Evolutionary conservation across 1,140 invertebrate genomes (phyloP), one percentile per base, ranked within the genome.

Genomic region (Papilio aristodemus): DNA sequence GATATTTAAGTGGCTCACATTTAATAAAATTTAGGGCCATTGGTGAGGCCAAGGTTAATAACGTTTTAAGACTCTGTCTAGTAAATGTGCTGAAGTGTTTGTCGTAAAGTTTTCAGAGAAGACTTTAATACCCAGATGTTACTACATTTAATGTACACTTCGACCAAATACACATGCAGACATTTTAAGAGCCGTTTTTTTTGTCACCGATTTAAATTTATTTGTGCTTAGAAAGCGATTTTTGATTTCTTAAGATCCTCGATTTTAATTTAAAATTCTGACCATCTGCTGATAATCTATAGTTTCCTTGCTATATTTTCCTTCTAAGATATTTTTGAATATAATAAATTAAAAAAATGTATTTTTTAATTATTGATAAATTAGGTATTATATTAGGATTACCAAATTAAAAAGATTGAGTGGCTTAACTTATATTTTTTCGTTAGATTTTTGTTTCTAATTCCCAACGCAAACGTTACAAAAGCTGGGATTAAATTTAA

Each of bases 21-120:
- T 54, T 54, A 25, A 54, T 54, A 54, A 54, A 54, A 54, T 54
- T 54, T 54, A 54, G 46, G 46, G 19, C 19, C 46, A 54, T 54
- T 11, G 46, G 19, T 19, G 46, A 54, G 46, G 19, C 46, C 22
- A 54, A 54, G 46, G 46, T 54, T 54, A 54, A 54, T 54, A 25
- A 54, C 19, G 46, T 25, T 54, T 25, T 50, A 54, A 54, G 46
- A 54, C 46, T 50, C 43, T 43, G 41, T 54, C 46, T 54, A 22
- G 17, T 22, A 54, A 54, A 54, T 54, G 19, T 54, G 46, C 46
- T 54, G 46, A 54, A 54, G 46, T 54, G 46, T 54, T 54, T 54
- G 46, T 54, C 46, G 46, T 54, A 54, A 54, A 54, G 19, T 54
- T 54, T 25, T 13, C 46, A 11, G 3, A 54, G 46, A 54, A 54